Percentiles rank a stretch among this genome's conserved stretches.
phyloP scores from a whole-genome alignment of 2,888 invertebrate species.

The Hydriomena furcata region DNA sequence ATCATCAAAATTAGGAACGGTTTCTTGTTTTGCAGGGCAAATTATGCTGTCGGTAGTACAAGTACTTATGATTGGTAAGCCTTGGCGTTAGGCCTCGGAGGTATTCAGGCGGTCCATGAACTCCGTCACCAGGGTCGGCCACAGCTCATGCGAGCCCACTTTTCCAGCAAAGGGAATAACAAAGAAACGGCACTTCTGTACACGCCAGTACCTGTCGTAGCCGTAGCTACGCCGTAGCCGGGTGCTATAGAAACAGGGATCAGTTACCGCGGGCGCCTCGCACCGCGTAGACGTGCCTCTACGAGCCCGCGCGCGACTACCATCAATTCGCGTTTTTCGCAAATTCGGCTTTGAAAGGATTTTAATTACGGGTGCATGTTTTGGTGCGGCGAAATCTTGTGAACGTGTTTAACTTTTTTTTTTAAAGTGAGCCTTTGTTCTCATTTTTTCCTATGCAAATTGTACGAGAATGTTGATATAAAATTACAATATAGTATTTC shows the following conservation, averaged over 20 bases:
- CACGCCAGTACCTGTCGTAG: conserved; percentile 39
- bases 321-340: conserved; percentile 36
- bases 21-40: no score
- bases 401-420: conserved; percentile 44
- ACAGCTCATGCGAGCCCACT: no score
- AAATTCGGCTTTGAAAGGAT: conserved; percentile 47
- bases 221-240: conserved; percentile 65
- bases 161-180: neutral
- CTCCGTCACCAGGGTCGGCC: no score
- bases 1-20: no score
- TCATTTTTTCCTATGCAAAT: conserved; percentile 22
- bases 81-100: no score
- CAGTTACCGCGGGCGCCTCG: conserved; percentile 67
- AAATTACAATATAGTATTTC: conserved; percentile 16
- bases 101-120: neutral
- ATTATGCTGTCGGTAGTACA: no score
- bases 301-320: conserved; percentile 39
- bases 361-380: conserved; percentile 64
- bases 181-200: conserved; percentile 4
- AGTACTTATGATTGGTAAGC: no score
- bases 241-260: conserved; percentile 74
- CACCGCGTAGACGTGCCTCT: conserved; percentile 68
- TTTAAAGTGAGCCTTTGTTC: conserved; percentile 37
- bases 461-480: neutral
- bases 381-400: conserved; percentile 43